phyloP scores from a whole-genome alignment of 2,797 vertebrate genomes.

The Fratercula arctica region DNA sequence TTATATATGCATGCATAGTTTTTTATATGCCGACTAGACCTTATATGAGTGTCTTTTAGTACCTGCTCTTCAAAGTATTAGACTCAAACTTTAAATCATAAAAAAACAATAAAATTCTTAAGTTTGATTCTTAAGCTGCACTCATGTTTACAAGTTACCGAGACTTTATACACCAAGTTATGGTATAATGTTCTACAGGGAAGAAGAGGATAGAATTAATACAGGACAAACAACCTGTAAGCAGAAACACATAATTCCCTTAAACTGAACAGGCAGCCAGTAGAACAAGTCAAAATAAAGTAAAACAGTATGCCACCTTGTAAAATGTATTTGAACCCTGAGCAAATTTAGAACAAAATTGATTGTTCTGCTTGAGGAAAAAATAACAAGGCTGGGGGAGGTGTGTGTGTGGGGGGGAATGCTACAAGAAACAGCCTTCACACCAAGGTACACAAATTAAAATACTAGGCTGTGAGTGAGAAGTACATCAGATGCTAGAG shows the following conservation, averaged over 20 bases:
- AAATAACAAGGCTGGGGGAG: rapidly evolving
- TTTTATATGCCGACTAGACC: neutral
- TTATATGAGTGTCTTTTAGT: neutral
- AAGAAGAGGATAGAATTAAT: neutral
- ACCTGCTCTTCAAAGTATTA: neutral
- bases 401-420: neutral
- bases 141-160: neutral
- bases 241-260: neutral
- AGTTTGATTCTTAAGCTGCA: neutral
- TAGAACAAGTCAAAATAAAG: neutral
- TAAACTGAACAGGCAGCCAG: neutral
- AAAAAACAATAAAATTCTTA: neutral
- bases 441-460: neutral
- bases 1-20: rapidly evolving
- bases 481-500: neutral
- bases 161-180: neutral
- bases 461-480: neutral
- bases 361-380: neutral
- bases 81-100: neutral
- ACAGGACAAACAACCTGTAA: neutral
- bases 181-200: neutral
- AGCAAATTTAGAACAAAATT: neutral
- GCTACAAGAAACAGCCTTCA: neutral
- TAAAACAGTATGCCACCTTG: neutral
- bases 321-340: neutral